Evolutionary conservation across 2,888 invertebrate species (phyloP).

Genomic region (Pachymerium ferrugineum): DNA sequence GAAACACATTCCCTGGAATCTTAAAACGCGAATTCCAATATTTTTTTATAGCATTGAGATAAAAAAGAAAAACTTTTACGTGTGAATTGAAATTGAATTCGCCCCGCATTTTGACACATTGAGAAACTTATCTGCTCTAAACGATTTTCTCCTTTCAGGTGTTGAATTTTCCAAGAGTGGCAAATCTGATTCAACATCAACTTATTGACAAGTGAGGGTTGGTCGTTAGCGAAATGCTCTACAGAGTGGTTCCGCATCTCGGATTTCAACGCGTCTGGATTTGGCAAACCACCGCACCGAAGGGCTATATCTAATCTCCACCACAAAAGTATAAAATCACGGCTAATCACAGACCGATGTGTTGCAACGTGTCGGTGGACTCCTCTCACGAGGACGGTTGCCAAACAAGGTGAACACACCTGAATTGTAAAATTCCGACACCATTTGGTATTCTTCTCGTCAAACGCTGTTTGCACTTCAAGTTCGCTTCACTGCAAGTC

Average conservation of each 20-base stretch:
- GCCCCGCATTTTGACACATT: neutral
- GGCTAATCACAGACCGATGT: conserved; percentile 13
- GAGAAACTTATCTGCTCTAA: neutral
- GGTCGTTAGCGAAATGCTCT: neutral
- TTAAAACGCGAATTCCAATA: too few species aligned
- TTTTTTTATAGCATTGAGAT: too few species aligned
- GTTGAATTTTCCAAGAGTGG: neutral
- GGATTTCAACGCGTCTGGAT: neutral
- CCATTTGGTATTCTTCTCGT: conserved; percentile 17
- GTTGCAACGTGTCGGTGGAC: neutral
- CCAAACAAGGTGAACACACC: conserved; percentile 17
- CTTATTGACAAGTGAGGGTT: conserved; percentile 16
- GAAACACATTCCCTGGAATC: too few species aligned
- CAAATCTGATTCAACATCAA: conserved; percentile 21
- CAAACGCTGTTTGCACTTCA: conserved; percentile 9
- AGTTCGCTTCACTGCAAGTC: neutral
- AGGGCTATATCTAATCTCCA: conserved; percentile 11
- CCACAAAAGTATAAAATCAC: conserved; percentile 12
- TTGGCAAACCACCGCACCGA: neutral
- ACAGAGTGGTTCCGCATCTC: neutral
- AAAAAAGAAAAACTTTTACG: neutral
- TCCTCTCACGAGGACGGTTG: neutral
- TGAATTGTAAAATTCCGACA: conserved; percentile 2
- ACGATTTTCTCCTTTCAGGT: neutral
- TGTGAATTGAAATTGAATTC: neutral